Percentiles rank a stretch among this genome's conserved stretches.
Evolutionary conservation across 1,140 invertebrate genomes (phyloP).

Genomic region (Drosophila bifasciata): DNA sequence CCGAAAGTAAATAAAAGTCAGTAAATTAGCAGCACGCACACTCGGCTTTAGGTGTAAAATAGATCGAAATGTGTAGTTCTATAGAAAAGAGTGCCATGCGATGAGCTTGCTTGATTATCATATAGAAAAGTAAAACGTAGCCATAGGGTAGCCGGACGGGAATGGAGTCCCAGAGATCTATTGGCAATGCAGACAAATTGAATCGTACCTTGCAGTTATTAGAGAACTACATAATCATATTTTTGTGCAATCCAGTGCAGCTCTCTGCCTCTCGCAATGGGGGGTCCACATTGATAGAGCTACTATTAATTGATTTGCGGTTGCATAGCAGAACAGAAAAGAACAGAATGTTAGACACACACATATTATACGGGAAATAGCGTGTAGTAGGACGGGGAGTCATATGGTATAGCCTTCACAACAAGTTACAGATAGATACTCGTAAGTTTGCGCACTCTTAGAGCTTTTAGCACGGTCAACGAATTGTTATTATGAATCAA

Average conservation of each 20-base stretch:
- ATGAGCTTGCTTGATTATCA: slow-evolving; percentile 34
- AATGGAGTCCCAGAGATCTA: slow-evolving; percentile 27
- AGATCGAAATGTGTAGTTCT: slow-evolving; percentile 39
- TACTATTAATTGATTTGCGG: slow-evolving; percentile 42
- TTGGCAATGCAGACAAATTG: slow-evolving; percentile 43
- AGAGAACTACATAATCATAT: slow-evolving; percentile 37
- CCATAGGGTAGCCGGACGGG: slow-evolving; percentile 37
- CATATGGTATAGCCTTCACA: slow-evolving; percentile 18
- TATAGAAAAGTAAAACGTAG: slow-evolving; percentile 29
- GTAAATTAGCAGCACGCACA: slow-evolving; percentile 35
- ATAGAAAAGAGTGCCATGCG: slow-evolving; percentile 13
- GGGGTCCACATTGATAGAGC: background rate
- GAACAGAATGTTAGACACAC: slow-evolving; percentile 32
- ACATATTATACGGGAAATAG: slow-evolving; percentile 43
- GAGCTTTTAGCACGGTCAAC: slow-evolving; percentile 78
- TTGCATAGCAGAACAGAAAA: slow-evolving; percentile 12
- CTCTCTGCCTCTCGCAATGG: slow-evolving; percentile 29
- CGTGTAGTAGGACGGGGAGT: slow-evolving; percentile 3
- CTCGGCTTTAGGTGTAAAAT: slow-evolving; percentile 52
- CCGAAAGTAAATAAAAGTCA: slow-evolving; percentile 5
- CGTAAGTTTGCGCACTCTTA: slow-evolving; percentile 76
- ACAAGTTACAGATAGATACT: slow-evolving; percentile 41
- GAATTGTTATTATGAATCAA: slow-evolving; percentile 64
- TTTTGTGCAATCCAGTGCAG: slow-evolving; percentile 47
- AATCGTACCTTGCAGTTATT: slow-evolving; percentile 66